A percentile compares a stretch with the other conserved stretches of the same genome.
These are phyloP conservation scores for Plebejus anna DNA, from an alignment of 2,888 invertebrate species.

Conservation along the genomic window DNA sequence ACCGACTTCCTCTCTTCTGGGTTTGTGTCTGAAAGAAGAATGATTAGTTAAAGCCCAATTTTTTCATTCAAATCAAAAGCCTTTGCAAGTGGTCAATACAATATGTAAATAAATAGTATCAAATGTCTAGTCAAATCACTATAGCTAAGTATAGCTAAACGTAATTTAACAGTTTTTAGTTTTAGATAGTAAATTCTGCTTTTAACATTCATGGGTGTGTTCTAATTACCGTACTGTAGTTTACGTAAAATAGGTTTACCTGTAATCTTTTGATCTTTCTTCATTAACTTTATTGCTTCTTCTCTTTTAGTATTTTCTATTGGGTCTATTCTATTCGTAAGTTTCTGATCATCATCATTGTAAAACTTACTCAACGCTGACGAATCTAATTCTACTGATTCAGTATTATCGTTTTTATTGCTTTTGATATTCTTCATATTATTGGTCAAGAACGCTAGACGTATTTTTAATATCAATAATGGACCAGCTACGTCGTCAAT, in stretches of 20 bases:
- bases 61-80: not conserved
- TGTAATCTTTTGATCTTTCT: conserved; percentile 41
- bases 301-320: conserved; percentile 48
- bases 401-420: conserved; percentile 39
- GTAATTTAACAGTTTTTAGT: too few species aligned
- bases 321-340: conserved; percentile 41
- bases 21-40: conserved; percentile 48
- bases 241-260: conserved; percentile 32
- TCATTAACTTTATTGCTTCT: conserved; percentile 49
- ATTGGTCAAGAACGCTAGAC: conserved; percentile 55
- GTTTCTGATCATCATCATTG: conserved; percentile 41
- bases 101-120: too few species aligned
- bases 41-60: not conserved
- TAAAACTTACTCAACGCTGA: conserved; percentile 35
- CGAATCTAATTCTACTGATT: conserved; percentile 38
- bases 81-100: too few species aligned
- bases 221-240: not conserved
- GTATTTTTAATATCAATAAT: conserved; percentile 62
- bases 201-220: too few species aligned
- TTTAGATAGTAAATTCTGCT: too few species aligned
- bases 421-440: conserved; percentile 45
- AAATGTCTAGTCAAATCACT: too few species aligned
- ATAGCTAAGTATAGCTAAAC: too few species aligned
- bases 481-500: conserved; percentile 53
- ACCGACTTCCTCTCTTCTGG: conserved; percentile 50